Evolutionary conservation across 2,888 invertebrate species (phyloP).

Genomic region (Pterostichus madidus): DNA sequence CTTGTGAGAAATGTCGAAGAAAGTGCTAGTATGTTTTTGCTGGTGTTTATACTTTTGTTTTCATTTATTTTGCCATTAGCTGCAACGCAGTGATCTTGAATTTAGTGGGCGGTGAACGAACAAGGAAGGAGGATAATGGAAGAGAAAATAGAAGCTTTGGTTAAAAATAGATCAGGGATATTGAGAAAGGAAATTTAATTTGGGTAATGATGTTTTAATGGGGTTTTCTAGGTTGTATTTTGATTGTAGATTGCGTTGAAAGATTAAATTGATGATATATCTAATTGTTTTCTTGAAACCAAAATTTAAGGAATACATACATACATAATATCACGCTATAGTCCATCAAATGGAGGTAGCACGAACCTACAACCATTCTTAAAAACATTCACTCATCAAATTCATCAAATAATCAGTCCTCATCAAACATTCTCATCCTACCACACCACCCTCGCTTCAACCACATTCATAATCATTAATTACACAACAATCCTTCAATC

Average conservation of each 20-base stretch:
- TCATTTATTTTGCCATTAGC: constrained; percentile 44
- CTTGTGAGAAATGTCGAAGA: constrained; percentile 10
- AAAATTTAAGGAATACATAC: too few relatives aligned
- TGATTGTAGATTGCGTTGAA: constrained; percentile 27
- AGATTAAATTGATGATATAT: constrained; percentile 12
- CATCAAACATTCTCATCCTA: too few relatives aligned
- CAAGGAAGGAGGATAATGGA: constrained; percentile 1
- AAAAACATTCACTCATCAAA: too few relatives aligned
- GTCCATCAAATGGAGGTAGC: too few relatives aligned
- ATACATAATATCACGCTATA: too few relatives aligned
- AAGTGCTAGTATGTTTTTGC: constrained; percentile 25
- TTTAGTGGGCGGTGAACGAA: background rate
- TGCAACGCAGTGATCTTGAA: constrained; percentile 35
- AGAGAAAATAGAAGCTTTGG: constrained; percentile 23
- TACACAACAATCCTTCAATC: too few relatives aligned
- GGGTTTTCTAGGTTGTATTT: background rate
- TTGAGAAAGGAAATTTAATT: constrained; percentile 40
- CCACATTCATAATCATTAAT: too few relatives aligned
- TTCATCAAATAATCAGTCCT: too few relatives aligned
- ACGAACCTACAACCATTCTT: too few relatives aligned
- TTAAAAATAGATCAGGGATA: constrained; percentile 33
- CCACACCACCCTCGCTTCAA: too few relatives aligned
- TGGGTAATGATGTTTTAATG: constrained; percentile 38
- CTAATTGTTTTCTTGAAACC: constrained; percentile 20
- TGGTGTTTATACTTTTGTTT: constrained; percentile 41